Evolutionary conservation across 2,113 vertebrate species (phyloP).

Genomic region (Lophotis ruficrista): DNA sequence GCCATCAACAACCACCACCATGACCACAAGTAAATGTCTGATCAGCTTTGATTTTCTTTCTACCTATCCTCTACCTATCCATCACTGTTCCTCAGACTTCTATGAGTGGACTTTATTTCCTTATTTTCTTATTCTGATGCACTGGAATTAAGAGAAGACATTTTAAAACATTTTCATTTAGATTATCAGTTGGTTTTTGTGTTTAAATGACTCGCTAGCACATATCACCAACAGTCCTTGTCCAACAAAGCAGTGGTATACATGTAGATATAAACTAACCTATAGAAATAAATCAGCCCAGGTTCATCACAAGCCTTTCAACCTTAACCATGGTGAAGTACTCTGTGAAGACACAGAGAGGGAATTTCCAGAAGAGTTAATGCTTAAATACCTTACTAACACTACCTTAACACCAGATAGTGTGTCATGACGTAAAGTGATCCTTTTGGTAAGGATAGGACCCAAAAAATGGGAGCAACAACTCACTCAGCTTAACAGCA

Average conservation of each 20-base stretch:
- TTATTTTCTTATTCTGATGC: not conserved
- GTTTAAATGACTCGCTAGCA: not conserved
- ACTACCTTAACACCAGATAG: not conserved
- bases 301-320: not conserved
- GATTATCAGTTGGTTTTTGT: not conserved
- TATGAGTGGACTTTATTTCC: not conserved
- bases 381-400: not conserved
- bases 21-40: not conserved
- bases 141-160: not conserved
- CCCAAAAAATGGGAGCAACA: not conserved
- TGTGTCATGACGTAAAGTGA: not conserved
- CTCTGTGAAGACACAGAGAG: not conserved
- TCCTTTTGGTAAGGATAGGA: not conserved
- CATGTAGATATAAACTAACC: not conserved
- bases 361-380: not conserved
- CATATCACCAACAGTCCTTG: not conserved
- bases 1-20: not conserved
- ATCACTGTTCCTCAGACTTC: not conserved
- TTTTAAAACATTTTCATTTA: not conserved
- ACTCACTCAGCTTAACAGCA: not conserved
- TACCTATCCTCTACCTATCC: not conserved
- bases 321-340: not conserved
- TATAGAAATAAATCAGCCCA: not conserved
- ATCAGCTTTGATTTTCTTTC: not conserved
- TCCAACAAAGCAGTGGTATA: not conserved